Base-by-base conservation (phyloP, 2,888 invertebrate genomes). In the Clivina fossor region DNA sequence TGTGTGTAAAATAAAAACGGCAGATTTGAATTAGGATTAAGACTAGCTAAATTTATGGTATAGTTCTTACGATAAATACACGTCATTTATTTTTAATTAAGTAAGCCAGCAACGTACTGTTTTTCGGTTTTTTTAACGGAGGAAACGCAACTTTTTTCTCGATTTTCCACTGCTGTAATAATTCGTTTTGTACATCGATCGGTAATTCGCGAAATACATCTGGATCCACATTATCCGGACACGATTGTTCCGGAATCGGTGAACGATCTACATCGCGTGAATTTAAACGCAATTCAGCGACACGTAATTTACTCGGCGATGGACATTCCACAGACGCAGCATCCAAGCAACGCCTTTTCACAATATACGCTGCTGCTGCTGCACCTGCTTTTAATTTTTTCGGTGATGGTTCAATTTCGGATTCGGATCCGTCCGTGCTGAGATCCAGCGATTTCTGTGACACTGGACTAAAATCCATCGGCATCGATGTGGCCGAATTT, bases 361-460 rank as follows among this genome's bases (percentile, higher is more conserved):
- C n/a, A n/a, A n/a, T n/a, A n/a, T n/a, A n/a, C n/a, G n/a, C n/a
- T 16, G 73, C 74, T n/a, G 80, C 71, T 58, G 80, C 72, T 20
- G 78, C 53, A 24, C 75, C 76, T 4, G 74, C 64, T 63, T 75
- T 77, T 38, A 80, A 82, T 69, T 88, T 88, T 71, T 89, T 88
- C n/a, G 86, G 85, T 3, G 85, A 83, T 1, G 88, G 88, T 67
- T 87, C 88, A 2, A 84, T 76, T 72, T 88, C 88, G 9, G 76
- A 80, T 69, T 85, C 85, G 0, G 82, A 82, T 28, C 82, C 78
- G 65, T 84, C 84, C 7, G 82, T 78, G 32, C 76, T 78, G 1
- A 76, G 75, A 62, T 77, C 77, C 70, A 70, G 79, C 65, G 33
- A 50, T 46, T 60, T 50, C 15, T 38, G 50, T 24, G 54, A 46